phyloP scores from a whole-genome alignment of 1,140 invertebrate species.

The Proales similis region DNA sequence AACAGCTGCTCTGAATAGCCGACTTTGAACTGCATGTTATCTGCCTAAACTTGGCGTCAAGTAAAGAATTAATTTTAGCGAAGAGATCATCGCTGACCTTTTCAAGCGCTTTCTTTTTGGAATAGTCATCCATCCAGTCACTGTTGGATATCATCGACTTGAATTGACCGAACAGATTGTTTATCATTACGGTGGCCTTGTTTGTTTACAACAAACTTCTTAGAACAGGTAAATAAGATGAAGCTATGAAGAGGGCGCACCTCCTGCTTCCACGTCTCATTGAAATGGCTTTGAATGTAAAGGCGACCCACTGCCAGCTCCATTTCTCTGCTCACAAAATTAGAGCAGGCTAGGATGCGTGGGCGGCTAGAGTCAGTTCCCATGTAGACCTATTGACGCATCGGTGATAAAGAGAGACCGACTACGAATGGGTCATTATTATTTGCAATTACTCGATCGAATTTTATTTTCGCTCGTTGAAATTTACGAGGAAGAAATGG shows the following conservation, averaged over 20 bases:
- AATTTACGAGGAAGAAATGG: constrained; percentile 30
- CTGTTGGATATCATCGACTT: constrained; percentile 61
- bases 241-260: constrained; percentile 45
- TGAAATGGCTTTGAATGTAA: constrained; percentile 79
- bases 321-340: constrained; percentile 70
- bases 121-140: constrained; percentile 70
- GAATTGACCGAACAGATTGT: constrained; percentile 68
- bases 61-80: constrained; percentile 14
- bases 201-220: too few relatives aligned
- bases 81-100: constrained; percentile 57
- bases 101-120: constrained; percentile 64
- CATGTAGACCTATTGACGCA: constrained; percentile 26
- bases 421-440: not conserved
- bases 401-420: not conserved
- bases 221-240: not conserved
- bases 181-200: constrained; percentile 68
- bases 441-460: constrained; percentile 7
- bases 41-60: too few relatives aligned
- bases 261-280: constrained; percentile 66
- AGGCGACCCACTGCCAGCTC: constrained; percentile 85
- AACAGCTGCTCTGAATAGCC: constrained; percentile 43
- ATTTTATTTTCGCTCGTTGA: constrained; percentile 35
- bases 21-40: constrained; percentile 41
- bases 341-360: constrained; percentile 57
- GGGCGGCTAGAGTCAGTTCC: constrained; percentile 22